These are phyloP conservation scores for Stictonetta naevosa DNA, from an alignment of 2,113 vertebrate genomes.

Conservation along the genomic window DNA sequence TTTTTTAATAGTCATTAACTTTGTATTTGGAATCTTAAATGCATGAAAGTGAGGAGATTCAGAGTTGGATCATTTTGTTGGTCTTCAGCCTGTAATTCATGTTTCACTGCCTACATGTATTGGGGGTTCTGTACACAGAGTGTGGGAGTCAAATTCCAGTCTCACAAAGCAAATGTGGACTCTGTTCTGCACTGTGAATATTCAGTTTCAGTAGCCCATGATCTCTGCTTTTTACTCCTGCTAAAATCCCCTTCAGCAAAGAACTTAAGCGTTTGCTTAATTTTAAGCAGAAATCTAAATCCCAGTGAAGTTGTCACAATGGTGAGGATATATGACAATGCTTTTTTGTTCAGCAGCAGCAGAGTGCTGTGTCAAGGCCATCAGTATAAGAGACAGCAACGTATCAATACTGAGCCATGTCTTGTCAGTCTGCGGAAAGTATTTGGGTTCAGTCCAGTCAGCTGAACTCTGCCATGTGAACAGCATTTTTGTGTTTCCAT, in stretches of 20 bases:
- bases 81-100: background rate
- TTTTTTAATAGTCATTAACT: background rate
- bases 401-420: background rate
- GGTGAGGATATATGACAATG: background rate
- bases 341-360: background rate
- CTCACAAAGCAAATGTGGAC: background rate
- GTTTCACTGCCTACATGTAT: background rate
- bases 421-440: background rate
- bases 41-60: conserved; percentile 25
- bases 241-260: background rate
- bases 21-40: background rate
- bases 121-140: background rate
- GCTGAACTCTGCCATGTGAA: background rate
- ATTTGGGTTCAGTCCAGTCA: background rate
- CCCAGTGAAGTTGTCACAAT: background rate
- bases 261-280: background rate
- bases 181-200: background rate
- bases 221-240: background rate
- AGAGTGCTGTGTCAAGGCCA: background rate
- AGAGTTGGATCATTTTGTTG: background rate
- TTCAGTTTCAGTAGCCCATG: background rate
- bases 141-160: background rate
- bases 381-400: background rate
- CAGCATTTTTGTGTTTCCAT: background rate
- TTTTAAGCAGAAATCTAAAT: background rate